Evolutionary conservation across 2,888 invertebrate genomes (phyloP).

Genomic region (Drosophila atripex): DNA sequence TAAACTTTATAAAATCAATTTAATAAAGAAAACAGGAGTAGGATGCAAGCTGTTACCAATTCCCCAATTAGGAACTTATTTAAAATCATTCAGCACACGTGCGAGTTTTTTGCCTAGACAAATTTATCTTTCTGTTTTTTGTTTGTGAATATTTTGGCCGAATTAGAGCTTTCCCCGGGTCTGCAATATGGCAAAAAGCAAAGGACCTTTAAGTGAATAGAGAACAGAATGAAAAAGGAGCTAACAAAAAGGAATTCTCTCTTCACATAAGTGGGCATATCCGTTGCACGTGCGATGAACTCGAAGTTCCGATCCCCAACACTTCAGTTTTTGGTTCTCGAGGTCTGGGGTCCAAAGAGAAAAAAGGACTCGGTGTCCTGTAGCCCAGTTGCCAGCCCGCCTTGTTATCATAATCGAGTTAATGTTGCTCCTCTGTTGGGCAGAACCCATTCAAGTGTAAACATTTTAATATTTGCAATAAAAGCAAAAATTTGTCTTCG

Average conservation of each 20-base stretch:
- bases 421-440: conserved; percentile 48
- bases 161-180: conserved; percentile 19
- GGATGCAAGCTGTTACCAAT: conserved; percentile 18
- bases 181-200: neutral
- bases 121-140: conserved; percentile 7
- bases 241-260: conserved; percentile 16
- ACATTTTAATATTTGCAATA: conserved; percentile 73
- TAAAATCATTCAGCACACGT: conserved; percentile 34
- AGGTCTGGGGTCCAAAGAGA: neutral
- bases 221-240: neutral
- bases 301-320: conserved; percentile 7
- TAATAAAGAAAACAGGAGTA: neutral
- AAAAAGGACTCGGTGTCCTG: conserved; percentile 11
- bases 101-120: conserved; percentile 24
- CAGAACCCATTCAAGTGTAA: conserved; percentile 62
- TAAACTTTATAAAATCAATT: neutral
- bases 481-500: conserved; percentile 41
- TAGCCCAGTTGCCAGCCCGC: conserved; percentile 6
- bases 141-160: conserved; percentile 27
- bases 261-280: conserved; percentile 41
- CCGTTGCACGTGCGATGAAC: conserved; percentile 45
- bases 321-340: conserved; percentile 16
- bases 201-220: conserved; percentile 4
- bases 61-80: conserved; percentile 45
- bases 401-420: conserved; percentile 63